phyloP scores from a whole-genome alignment of 2,113 vertebrate species.

The Arvicanthis niloticus region DNA sequence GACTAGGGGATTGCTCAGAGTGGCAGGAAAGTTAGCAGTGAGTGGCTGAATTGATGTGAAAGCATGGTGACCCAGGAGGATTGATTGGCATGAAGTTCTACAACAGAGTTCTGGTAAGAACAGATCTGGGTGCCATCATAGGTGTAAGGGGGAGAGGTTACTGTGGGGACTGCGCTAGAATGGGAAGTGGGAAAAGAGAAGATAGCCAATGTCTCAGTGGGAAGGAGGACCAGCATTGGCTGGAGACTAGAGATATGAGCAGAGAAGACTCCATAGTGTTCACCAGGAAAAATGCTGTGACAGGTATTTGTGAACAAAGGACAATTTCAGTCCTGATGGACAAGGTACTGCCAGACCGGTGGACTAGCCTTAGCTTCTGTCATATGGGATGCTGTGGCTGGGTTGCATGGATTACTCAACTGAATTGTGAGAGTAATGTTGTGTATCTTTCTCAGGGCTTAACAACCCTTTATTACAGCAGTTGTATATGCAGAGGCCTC shows the following conservation, averaged over 20 bases:
- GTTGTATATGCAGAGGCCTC: not conserved
- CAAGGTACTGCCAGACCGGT: not conserved
- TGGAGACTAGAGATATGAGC: not conserved
- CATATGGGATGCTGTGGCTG: not conserved
- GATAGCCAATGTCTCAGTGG: not conserved
- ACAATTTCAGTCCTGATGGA: not conserved
- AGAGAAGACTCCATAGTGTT: not conserved
- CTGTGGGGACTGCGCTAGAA: not conserved
- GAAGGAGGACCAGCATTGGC: not conserved
- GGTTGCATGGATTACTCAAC: rapidly evolving
- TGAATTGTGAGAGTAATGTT: not conserved
- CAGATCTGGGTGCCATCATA: not conserved
- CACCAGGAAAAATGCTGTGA: not conserved
- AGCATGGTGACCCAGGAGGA: not conserved
- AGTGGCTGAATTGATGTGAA: not conserved
- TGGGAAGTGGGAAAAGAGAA: not conserved
- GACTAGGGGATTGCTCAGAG: not conserved
- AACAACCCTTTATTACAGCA: not conserved
- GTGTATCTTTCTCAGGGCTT: not conserved
- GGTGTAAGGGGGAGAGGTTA: not conserved
- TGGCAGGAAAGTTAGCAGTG: not conserved
- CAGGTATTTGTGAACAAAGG: not conserved
- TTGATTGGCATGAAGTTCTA: not conserved
- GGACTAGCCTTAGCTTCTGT: not conserved
- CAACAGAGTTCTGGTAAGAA: not conserved